Conservation (phyloP, 1,140 invertebrate species). For the Calephelis virginiensis region DNA sequence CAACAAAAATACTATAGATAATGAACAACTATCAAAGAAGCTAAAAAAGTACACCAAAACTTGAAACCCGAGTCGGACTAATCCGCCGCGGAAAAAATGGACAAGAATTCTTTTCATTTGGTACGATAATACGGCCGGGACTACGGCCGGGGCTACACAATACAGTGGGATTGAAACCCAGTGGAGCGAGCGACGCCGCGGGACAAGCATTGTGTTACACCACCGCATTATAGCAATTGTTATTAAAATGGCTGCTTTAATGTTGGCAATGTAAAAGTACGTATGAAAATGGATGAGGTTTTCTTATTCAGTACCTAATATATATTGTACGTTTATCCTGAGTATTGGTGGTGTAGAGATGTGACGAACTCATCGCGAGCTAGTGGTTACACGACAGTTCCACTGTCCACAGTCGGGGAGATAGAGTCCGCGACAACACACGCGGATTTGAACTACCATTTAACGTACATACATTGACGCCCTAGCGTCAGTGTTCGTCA, state of each 20-base stretch:
- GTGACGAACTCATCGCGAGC: too few relatives aligned
- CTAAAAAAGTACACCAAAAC: constrained; percentile 6
- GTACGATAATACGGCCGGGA: constrained; percentile 46
- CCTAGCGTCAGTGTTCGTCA: too few relatives aligned
- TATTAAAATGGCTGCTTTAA: constrained; percentile 49
- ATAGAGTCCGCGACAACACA: too few relatives aligned
- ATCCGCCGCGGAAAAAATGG: constrained; percentile 46
- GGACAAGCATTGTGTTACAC: constrained; percentile 48
- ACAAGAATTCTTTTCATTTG: constrained; percentile 62
- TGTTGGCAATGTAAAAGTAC: constrained; percentile 5
- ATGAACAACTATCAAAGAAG: constrained; percentile 14
- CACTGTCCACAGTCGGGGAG: too few relatives aligned
- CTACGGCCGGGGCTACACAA: constrained; percentile 39
- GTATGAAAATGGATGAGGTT: not conserved
- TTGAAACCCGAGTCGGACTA: constrained; percentile 36
- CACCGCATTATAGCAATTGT: constrained; percentile 44
- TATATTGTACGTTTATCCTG: not conserved
- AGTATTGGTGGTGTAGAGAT: too few relatives aligned
- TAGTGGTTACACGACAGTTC: too few relatives aligned
- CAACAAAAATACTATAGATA: not conserved
- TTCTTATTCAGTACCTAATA: not conserved
- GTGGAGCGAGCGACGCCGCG: constrained; percentile 54
- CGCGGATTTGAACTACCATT: too few relatives aligned
- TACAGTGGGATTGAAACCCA: constrained; percentile 61
- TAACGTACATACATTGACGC: too few relatives aligned